Evolutionary conservation across 2,888 invertebrate species (phyloP), one percentile per base, ranked within the genome.

Genomic region (Perizoma affinitatum): DNA sequence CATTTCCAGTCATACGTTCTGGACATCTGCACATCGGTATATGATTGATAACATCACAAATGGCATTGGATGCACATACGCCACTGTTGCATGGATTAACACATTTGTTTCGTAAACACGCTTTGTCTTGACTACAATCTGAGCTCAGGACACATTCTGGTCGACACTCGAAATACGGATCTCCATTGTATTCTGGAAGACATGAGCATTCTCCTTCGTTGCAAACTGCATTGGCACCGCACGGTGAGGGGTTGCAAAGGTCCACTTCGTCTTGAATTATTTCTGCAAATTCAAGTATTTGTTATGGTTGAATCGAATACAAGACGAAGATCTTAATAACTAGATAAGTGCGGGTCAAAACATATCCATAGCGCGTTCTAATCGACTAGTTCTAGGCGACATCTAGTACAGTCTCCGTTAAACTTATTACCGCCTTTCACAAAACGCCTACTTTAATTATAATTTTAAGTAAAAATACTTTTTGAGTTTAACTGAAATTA

Each of bases 11-110:
- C 90, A 94, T 94, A 52, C 93, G 93, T 61, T 94, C 93, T 7
- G 95, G 94, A 73, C 96, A 96, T 72, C 94, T 94, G 69, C 96
- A 96, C 88, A 95, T 94, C n/a, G 95, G 94, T 61, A 95, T 93
- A 74, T 96, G 96, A 71, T 95, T 95, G 53, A 94, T 93, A 6
- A 95, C 95, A 76, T 95, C 95, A 76, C 96, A 96, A 59, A 94
- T 90, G 35, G 96, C 96, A 74, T 94, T 95, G 57, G 88, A 80
- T 7, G 95, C 96, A 81, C 96, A 96, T 5, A 95, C 94, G 56
- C 94, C 94, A 47, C 82, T 82, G 45, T 94, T 94, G 74, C 96
- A 96, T 7, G 96, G 96, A 82, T 96, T 94, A 22, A 91, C 79
- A 75, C 96, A 96, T 84, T 96, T 95, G 76, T 95, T 94, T 79